These are phyloP conservation scores for Nerophis lumbriciformis DNA, from an alignment of 2,113 vertebrate species.

Conservation along the genomic window DNA sequence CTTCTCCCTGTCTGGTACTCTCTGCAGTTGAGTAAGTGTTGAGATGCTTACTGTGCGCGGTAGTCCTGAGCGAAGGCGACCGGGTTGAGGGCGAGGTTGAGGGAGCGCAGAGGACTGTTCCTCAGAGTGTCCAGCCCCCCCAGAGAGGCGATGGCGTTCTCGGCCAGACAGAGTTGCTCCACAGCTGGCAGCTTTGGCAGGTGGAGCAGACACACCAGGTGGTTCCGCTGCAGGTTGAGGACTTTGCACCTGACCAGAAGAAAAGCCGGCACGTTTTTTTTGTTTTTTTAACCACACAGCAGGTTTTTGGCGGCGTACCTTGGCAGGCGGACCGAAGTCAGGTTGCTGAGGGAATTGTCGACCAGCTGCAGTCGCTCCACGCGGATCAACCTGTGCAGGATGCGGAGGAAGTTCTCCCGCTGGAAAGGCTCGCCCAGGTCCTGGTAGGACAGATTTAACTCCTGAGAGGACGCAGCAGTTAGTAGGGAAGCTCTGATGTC, in stretches of 20 bases:
- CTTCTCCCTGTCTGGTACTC: no score
- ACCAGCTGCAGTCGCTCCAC: slow-evolving; percentile 88
- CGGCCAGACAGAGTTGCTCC: slow-evolving; percentile 83
- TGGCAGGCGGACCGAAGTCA: slow-evolving; percentile 88
- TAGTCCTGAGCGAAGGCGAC: slow-evolving; percentile 89
- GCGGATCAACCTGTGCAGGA: slow-evolving; percentile 83
- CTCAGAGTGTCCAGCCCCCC: slow-evolving; percentile 76
- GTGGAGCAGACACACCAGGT: slow-evolving; percentile 84
- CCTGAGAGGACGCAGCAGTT: slow-evolving; percentile 59
- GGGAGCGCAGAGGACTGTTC: slow-evolving; percentile 76
- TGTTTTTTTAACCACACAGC: no score
- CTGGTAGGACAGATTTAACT: slow-evolving; percentile 92
- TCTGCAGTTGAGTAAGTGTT: no score
- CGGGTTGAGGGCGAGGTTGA: slow-evolving; percentile 81
- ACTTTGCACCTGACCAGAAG: slow-evolving; percentile 78
- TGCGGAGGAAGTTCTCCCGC: slow-evolving; percentile 81
- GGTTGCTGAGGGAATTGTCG: slow-evolving; percentile 82
- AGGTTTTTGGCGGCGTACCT: slow-evolving; percentile 42
- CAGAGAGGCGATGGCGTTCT: slow-evolving; percentile 82
- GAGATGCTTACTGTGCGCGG: slow-evolving; percentile 73
- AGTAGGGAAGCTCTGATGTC: background rate
- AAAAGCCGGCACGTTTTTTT: slow-evolving; percentile 26
- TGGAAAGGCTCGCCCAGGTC: slow-evolving; percentile 86
- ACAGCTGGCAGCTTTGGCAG: slow-evolving; percentile 88
- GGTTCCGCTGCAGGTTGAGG: slow-evolving; percentile 86